Base-by-base conservation (phyloP, 2,113 vertebrate species). In the Pteronura brasiliensis region DNA sequence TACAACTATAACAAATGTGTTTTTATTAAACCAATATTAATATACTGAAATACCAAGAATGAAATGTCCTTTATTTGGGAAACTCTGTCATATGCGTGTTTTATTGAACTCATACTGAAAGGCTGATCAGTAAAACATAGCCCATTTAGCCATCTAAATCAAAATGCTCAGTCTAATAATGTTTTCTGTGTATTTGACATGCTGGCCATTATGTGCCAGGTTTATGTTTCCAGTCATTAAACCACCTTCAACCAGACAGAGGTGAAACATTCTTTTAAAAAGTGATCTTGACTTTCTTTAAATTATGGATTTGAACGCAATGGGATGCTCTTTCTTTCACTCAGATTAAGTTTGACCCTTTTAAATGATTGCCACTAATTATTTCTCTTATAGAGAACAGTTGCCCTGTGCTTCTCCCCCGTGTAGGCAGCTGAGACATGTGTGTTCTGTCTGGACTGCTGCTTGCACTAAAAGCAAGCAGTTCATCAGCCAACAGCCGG, bases 401-500 rank as follows among this genome's bases (percentile, higher is more conserved):
- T 69, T 39, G 36, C 52, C 67, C 8, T 10, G 14, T 1, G 4
- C 31, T 96, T 77, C 94, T 87, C 44, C 11, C 4, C 2, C 25
- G 34, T 21, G 9, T 27, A 59, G 52, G 52, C 57, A 93, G 69
- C 84, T 39, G 9, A 4, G 6, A 27, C 36, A 13, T 59, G 4
- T 17, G 80, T 87, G 47, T 77, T 96, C 12, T 95, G 42, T 39
- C 13, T 96, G 11, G 31, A 42, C 5, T 25, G 71, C 94, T 67
- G 74, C 13, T 8, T 65, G 13, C 42, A 10, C 15, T 96, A 93
- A 61, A n/a, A 47, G 44, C 3, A 27, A 92, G 81, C 61, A 61
- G 29, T 82, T 96, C 47, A 86, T 92, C 90, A 97, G 77, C 59
- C 67, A 90, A 61, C 52, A 80, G 65, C 42, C 1, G 61, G 13